These are phyloP conservation scores for Polyodon spathula DNA, from an alignment of 2,113 vertebrate species.

Conservation along the genomic window DNA sequence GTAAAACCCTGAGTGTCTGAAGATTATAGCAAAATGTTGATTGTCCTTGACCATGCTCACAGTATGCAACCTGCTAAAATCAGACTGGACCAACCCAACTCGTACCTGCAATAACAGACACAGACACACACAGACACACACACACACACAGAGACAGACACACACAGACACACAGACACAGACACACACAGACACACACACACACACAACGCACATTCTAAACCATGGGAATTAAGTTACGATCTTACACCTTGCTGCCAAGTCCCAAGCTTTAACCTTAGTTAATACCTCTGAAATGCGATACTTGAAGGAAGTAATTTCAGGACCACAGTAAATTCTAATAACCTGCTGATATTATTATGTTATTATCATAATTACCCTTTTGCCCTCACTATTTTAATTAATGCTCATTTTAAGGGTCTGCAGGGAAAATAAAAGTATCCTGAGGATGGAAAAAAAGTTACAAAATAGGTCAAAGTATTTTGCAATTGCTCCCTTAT, in stretches of 20 bases:
- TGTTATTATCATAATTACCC: constrained; percentile 69
- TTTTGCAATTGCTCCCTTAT: constrained; percentile 60
- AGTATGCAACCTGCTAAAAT: too few relatives aligned
- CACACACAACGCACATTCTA: constrained; percentile 26
- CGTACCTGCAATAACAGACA: too few relatives aligned
- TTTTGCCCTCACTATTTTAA: constrained; percentile 62
- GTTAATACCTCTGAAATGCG: constrained; percentile 49
- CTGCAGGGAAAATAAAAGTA: constrained; percentile 32
- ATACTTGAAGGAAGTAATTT: constrained; percentile 60
- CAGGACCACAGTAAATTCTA: constrained; percentile 51
- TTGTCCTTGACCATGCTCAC: too few relatives aligned
- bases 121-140: not conserved
- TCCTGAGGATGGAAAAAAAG: constrained; percentile 11
- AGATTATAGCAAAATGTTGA: too few relatives aligned
- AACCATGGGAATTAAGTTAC: constrained; percentile 37
- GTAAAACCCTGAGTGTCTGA: too few relatives aligned
- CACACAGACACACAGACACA: constrained; percentile 11
- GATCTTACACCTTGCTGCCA: constrained; percentile 38
- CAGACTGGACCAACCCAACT: too few relatives aligned
- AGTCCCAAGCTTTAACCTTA: constrained; percentile 51
- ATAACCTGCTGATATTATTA: constrained; percentile 61
- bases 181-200: not conserved
- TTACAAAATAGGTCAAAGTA: constrained; percentile 33
- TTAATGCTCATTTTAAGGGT: constrained; percentile 54
- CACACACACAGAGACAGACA: constrained; percentile 5